Evolutionary conservation across 2,797 vertebrate genomes (phyloP).

Genomic region (Pseudochaenichthys georgianus): DNA sequence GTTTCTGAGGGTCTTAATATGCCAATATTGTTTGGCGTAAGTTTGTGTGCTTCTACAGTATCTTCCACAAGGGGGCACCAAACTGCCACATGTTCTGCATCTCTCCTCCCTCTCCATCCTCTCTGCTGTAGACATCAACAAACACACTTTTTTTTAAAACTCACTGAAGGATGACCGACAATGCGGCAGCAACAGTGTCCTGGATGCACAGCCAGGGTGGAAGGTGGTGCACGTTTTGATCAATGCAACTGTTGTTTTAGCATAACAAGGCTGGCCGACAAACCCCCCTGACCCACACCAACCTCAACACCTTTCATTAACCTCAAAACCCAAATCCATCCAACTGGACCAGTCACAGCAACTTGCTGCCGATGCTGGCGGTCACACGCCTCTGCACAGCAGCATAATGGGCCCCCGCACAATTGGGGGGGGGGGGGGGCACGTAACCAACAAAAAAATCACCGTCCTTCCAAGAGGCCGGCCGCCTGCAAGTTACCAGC

Average conservation of each 20-base stretch:
- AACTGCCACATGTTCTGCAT: constrained; percentile 47
- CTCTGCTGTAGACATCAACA: constrained; percentile 49
- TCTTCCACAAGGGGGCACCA: constrained; percentile 71
- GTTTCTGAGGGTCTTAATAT: not conserved
- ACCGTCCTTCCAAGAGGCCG: constrained; percentile 71
- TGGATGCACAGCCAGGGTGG: constrained; percentile 40
- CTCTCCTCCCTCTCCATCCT: constrained; percentile 15
- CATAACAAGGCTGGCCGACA: constrained; percentile 55
- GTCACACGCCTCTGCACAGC: constrained; percentile 82
- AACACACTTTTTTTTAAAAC: constrained; percentile 42
- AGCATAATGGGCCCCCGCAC: constrained; percentile 73
- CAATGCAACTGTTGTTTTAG: constrained; percentile 65
- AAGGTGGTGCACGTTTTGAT: constrained; percentile 47
- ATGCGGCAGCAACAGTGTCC: constrained; percentile 48
- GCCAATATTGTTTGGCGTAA: not conserved
- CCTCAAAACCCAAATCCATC: constrained; percentile 83
- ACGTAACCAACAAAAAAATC: constrained; percentile 64
- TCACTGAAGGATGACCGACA: constrained; percentile 68
- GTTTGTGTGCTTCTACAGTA: not conserved
- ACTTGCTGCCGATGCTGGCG: constrained; percentile 75
- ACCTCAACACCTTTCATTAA: constrained; percentile 79
- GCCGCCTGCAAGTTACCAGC: constrained; percentile 77
- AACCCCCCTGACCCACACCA: constrained; percentile 40
- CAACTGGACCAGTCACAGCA: constrained; percentile 80
- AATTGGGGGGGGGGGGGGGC: constrained; percentile 62